phyloP scores from a whole-genome alignment of 2,888 invertebrate genomes.

The Patella caerulea region DNA sequence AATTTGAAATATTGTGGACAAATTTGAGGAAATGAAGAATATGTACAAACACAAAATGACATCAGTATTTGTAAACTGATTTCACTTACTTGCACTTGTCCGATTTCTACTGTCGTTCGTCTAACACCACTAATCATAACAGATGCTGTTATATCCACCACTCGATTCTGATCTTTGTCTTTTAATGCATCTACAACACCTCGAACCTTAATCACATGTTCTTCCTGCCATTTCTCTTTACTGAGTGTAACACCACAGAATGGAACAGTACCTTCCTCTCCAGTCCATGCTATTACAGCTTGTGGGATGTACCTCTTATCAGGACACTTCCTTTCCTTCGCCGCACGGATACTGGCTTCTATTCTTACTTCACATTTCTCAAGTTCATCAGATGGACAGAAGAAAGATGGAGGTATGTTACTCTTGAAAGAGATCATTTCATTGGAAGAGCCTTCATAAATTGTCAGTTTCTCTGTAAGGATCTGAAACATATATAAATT shows the following conservation, averaged over 20 bases:
- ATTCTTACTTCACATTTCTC: slow-evolving; percentile 38
- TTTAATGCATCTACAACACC: slow-evolving; percentile 43
- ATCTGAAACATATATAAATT: slow-evolving; percentile 14
- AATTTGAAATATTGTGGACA: no score
- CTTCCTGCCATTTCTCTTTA: slow-evolving; percentile 21
- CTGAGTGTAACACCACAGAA: slow-evolving; percentile 39
- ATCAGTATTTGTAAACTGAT: no score
- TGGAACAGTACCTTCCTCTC: slow-evolving; percentile 13
- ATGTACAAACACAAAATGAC: no score
- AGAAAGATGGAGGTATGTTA: slow-evolving; percentile 36
- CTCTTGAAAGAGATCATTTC: slow-evolving; percentile 27
- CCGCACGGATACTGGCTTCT: slow-evolving; percentile 34
- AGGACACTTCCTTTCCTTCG: slow-evolving; percentile 40
- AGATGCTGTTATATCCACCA: slow-evolving; percentile 31
- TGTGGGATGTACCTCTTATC: slow-evolving; percentile 34
- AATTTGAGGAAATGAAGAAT: no score
- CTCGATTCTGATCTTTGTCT: slow-evolving; percentile 43
- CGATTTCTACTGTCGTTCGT: not conserved
- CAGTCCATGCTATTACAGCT: slow-evolving; percentile 25
- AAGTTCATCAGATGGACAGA: slow-evolving; percentile 32
- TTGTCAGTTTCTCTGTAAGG: slow-evolving; percentile 21
- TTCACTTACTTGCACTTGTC: not conserved
- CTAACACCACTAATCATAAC: slow-evolving; percentile 17
- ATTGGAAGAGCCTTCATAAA: slow-evolving; percentile 35
- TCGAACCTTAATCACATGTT: slow-evolving; percentile 32